These are phyloP conservation scores for Lophius piscatorius DNA, from an alignment of 2,113 vertebrate species.

Conservation along the genomic window DNA sequence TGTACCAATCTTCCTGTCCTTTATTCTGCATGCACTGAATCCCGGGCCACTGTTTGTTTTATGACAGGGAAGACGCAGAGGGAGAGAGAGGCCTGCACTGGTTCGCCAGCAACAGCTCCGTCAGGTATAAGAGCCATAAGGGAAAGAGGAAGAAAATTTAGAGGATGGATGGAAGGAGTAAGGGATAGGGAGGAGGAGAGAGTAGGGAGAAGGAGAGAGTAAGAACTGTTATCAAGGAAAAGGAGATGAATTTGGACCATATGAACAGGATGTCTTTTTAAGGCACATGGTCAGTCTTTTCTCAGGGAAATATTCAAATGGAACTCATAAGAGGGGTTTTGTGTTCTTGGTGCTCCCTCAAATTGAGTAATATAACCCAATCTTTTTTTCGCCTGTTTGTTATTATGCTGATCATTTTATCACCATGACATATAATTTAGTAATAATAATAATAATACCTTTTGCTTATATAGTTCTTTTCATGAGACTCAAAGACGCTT, in stretches of 20 bases:
- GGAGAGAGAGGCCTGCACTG: slow-evolving; percentile 35
- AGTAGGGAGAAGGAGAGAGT: neutral
- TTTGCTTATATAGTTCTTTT: no score
- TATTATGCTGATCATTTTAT: no score
- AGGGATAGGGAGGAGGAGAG: neutral
- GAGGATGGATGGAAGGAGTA: neutral
- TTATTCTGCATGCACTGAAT: slow-evolving; percentile 44
- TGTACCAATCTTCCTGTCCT: slow-evolving; percentile 12
- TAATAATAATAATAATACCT: no score
- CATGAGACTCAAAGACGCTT: no score
- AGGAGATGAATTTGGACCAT: neutral
- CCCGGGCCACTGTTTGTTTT: slow-evolving; percentile 56
- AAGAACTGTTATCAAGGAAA: neutral
- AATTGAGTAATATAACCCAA: no score
- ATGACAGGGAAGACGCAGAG: slow-evolving; percentile 57
- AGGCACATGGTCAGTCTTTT: neutral
- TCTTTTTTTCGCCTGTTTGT: no score
- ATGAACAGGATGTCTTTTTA: neutral
- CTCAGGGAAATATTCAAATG: neutral
- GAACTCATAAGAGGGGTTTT: neutral
- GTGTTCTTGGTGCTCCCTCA: no score
- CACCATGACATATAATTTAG: no score
- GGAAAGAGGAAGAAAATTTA: slow-evolving; percentile 21
- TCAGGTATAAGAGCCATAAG: slow-evolving; percentile 63
- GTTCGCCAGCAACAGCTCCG: slow-evolving; percentile 52